These are phyloP conservation scores for Clepsis dumicolana DNA, from an alignment of 2,888 invertebrate species.

Conservation along the genomic window DNA sequence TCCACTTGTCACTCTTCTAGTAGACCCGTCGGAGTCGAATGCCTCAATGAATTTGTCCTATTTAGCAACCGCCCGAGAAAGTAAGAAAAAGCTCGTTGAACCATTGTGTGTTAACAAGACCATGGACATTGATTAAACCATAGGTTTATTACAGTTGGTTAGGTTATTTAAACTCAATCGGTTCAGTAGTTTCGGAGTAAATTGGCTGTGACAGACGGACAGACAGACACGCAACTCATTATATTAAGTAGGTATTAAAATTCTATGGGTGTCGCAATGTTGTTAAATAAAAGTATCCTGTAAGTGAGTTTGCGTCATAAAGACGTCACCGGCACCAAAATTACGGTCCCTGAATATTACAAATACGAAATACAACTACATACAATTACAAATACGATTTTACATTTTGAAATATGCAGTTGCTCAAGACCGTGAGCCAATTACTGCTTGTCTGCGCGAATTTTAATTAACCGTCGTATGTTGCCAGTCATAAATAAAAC, in stretches of 20 bases:
- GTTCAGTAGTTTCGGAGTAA: too few species aligned
- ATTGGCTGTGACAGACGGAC: too few species aligned
- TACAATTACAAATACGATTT: background rate
- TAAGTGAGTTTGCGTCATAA: too few species aligned
- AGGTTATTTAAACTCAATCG: too few species aligned
- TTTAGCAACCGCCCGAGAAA: conserved; percentile 1
- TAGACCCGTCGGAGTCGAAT: background rate
- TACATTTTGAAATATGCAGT: background rate
- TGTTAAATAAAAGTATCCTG: too few species aligned
- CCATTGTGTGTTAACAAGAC: background rate
- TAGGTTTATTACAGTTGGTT: too few species aligned
- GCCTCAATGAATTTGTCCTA: conserved; percentile 3
- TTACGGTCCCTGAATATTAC: too few species aligned
- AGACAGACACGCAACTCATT: too few species aligned
- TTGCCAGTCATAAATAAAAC: conserved; percentile 11
- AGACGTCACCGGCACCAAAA: too few species aligned
- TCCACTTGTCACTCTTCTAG: background rate
- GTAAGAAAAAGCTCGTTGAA: background rate
- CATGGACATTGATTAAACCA: background rate
- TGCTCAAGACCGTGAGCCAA: background rate
- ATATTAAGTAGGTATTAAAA: too few species aligned
- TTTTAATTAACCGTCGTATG: background rate
- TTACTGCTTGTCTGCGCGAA: background rate
- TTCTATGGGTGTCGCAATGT: too few species aligned
- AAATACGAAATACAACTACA: too few species aligned